Evolutionary conservation across 2,888 invertebrate species (phyloP).

Genomic region (Trilocha varians): DNA sequence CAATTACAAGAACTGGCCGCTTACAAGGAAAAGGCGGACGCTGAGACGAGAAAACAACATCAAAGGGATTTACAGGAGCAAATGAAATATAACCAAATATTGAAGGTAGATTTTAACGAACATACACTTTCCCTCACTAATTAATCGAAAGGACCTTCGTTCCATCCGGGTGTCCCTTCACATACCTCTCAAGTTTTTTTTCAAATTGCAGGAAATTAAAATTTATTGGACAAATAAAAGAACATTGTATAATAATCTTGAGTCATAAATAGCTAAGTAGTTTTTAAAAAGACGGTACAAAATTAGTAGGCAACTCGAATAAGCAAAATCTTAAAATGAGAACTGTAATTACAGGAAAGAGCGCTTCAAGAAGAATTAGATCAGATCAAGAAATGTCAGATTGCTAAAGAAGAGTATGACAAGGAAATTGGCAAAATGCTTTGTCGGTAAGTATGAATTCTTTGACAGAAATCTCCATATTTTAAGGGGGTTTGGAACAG

Average conservation of each 20-base stretch:
- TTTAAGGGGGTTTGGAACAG: too few species aligned
- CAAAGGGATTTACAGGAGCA: slow-evolving; percentile 39
- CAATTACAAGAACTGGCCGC: slow-evolving; percentile 35
- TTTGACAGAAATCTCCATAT: background rate
- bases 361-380: slow-evolving; percentile 44
- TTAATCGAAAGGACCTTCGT: too few species aligned
- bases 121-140: too few species aligned
- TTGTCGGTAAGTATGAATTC: slow-evolving; percentile 29
- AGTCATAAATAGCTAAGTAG: too few species aligned
- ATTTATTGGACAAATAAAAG: too few species aligned
- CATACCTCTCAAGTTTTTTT: too few species aligned
- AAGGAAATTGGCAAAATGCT: slow-evolving; percentile 41
- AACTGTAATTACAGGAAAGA: slow-evolving; percentile 32
- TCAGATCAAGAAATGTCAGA: slow-evolving; percentile 34
- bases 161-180: too few species aligned
- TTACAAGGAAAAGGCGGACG: slow-evolving; percentile 33
- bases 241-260: too few species aligned
- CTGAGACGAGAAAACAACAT: slow-evolving; percentile 30
- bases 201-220: too few species aligned
- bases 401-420: slow-evolving; percentile 41
- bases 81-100: slow-evolving; percentile 49
- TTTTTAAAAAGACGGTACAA: too few species aligned
- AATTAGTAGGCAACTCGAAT: too few species aligned
- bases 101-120: slow-evolving; percentile 39
- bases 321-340: too few species aligned